Evolutionary conservation across 2,888 invertebrate genomes (phyloP).

Genomic region (Plusia festucae): DNA sequence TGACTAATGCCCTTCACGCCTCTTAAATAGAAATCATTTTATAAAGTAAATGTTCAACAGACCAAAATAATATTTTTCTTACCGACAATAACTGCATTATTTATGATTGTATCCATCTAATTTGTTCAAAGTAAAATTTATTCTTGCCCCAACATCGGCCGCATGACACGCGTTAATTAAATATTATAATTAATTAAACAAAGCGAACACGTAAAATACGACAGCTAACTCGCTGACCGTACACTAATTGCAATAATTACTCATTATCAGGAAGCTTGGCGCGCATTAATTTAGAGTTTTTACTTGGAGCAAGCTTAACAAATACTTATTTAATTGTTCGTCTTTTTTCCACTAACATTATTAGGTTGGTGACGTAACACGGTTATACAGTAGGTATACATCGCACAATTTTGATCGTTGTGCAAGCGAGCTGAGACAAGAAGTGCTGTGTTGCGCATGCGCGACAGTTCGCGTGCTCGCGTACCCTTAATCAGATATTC

Average conservation of each 20-base stretch:
- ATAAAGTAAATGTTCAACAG: not conserved
- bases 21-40: conserved; percentile 6
- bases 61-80: conserved; percentile 1
- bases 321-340: conserved; percentile 86
- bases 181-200: conserved; percentile 65
- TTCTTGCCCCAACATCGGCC: conserved; percentile 33
- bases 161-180: conserved; percentile 57
- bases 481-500: conserved; percentile 72
- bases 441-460: conserved; percentile 69
- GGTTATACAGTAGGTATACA: conserved; percentile 66
- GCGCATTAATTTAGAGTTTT: conserved; percentile 85
- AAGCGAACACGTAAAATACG: conserved; percentile 64
- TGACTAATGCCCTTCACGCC: conserved; percentile 5
- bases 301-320: conserved; percentile 80
- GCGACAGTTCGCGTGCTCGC: conserved; percentile 70
- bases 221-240: conserved; percentile 75
- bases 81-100: conserved; percentile 10
- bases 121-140: conserved; percentile 36
- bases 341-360: conserved; percentile 83
- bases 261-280: conserved; percentile 86
- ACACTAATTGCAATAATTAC: conserved; percentile 86
- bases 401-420: conserved; percentile 80
- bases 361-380: conserved; percentile 79
- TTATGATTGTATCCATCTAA: conserved; percentile 30
- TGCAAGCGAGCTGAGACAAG: conserved; percentile 66